Percentiles rank a stretch among this genome's conserved stretches.
phyloP scores from a whole-genome alignment of 2,797 vertebrate genomes.

The Gastrophryne carolinensis region DNA sequence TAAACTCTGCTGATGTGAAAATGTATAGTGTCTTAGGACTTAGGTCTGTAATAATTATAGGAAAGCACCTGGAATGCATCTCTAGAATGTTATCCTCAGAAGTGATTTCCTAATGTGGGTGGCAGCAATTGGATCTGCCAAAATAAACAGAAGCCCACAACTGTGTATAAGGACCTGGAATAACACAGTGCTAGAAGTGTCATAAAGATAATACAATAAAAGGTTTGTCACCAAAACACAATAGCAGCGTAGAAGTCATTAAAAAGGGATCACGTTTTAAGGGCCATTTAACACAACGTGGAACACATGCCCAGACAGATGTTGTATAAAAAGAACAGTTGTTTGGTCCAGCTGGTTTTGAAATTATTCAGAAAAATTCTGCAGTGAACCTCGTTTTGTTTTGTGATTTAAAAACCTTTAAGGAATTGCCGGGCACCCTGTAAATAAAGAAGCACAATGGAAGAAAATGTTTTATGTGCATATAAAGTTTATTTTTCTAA shows the following conservation, averaged over 20 bases:
- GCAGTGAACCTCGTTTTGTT: not conserved
- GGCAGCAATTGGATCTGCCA: constrained; percentile 10
- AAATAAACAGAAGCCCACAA: constrained; percentile 30
- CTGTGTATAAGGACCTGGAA: not conserved
- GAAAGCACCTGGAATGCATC: not conserved
- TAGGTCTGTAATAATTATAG: too few relatives aligned
- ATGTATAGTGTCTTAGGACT: too few relatives aligned
- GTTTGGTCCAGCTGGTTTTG: constrained; percentile 16
- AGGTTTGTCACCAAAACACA: constrained; percentile 34
- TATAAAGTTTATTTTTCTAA: not conserved
- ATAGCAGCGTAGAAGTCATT: constrained; percentile 30
- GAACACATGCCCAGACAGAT: constrained; percentile 46
- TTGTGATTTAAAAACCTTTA: not conserved
- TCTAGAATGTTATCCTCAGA: not conserved
- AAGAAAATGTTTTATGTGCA: not conserved
- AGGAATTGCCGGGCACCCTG: not conserved
- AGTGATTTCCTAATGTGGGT: not conserved
- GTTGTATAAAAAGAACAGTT: constrained; percentile 42
- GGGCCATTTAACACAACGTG: constrained; percentile 27
- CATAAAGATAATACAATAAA: constrained; percentile 39
- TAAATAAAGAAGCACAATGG: not conserved
- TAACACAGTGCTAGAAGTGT: not conserved
- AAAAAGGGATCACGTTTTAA: constrained; percentile 44
- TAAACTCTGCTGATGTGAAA: too few relatives aligned
- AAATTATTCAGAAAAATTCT: not conserved